Evolutionary conservation across 2,888 invertebrate species (phyloP), one percentile per base, ranked within the genome.

Genomic region (Sphinx pinastri): DNA sequence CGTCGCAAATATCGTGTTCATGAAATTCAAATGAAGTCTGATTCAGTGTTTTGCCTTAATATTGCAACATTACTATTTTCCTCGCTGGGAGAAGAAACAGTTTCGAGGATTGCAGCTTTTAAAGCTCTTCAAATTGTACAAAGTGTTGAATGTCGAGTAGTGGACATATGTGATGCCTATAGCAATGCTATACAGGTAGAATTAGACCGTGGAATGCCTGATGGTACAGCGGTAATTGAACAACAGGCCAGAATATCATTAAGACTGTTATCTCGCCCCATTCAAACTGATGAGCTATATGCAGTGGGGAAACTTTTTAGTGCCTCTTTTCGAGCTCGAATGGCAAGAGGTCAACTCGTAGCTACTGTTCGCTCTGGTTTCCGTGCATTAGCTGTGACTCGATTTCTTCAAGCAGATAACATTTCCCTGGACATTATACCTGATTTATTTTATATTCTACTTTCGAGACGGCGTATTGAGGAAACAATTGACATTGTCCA

Each of bases 401-500:
- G 89, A 54, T 91, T 89, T 71, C 82, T 94, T 45, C 84, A 88
- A 77, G 93, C 92, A 19, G 84, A 90, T 74, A 84, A 85, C 68
- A 81, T 94, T 54, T 85, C 91, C 60, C 73, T 92, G 55, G 91
- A 93, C 68, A 87, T 94, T 14, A 87, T 94, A 74, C 94, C 94
- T 3, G 90, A 92, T 69, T 75, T 95, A 54, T 91, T 92, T 76
- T 94, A 93, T 68, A 79, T 90, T 67, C 79, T 94, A 71, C 76
- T 94, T 14, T 74, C 89, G 19, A 87, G 92, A 25, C 88, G 94
- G 74, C 89, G 93, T 67, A 87, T 95, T 74, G 83, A 88, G 75
- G 94, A 95, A 81, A 92, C 95, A 4, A 82, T 95, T 14, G 94
- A 94, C 71, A 79, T 95, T 54, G 77, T 92, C 54, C 85, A 87